Percentiles rank a stretch among this genome's conserved stretches.
These are phyloP conservation scores for Sebastes taczanowskii DNA, from an alignment of 2,797 vertebrate species.

Conservation along the genomic window DNA sequence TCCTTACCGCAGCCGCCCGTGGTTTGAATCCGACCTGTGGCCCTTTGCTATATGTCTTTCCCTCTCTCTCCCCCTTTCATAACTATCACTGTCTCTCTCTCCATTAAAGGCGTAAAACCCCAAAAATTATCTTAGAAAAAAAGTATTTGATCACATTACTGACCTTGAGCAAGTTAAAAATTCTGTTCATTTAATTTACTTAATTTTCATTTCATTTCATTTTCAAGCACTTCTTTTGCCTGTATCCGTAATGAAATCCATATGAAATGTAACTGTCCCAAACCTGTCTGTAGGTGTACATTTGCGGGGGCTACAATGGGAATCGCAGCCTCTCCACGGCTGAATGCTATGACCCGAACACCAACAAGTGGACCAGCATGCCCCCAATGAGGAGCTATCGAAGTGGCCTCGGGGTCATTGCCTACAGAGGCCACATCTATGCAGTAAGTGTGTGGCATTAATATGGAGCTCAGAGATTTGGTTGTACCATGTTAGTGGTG, in stretches of 20 bases:
- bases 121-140: too few relatives aligned
- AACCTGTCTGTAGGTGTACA: conserved; percentile 50
- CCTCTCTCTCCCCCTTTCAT: too few relatives aligned
- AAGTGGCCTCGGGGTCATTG: conserved; percentile 68
- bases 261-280: background rate
- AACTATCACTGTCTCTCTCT: too few relatives aligned
- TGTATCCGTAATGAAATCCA: background rate
- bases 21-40: too few relatives aligned
- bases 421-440: conserved; percentile 45
- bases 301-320: conserved; percentile 84
- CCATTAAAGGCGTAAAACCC: too few relatives aligned
- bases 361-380: conserved; percentile 85
- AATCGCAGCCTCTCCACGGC: conserved; percentile 75
- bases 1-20: too few relatives aligned
- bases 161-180: background rate
- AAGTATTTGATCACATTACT: too few relatives aligned
- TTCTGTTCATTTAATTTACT: background rate
- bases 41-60: too few relatives aligned
- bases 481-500: background rate
- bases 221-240: background rate
- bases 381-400: conserved; percentile 75
- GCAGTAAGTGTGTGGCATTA: conserved; percentile 42
- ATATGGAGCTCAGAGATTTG: background rate
- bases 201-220: background rate
- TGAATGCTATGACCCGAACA: conserved; percentile 82